Percentiles rank a stretch among this genome's conserved stretches.
These are phyloP conservation scores for Erpornis zantholeuca DNA, from an alignment of 2,113 vertebrate genomes.

Conservation along the genomic window DNA sequence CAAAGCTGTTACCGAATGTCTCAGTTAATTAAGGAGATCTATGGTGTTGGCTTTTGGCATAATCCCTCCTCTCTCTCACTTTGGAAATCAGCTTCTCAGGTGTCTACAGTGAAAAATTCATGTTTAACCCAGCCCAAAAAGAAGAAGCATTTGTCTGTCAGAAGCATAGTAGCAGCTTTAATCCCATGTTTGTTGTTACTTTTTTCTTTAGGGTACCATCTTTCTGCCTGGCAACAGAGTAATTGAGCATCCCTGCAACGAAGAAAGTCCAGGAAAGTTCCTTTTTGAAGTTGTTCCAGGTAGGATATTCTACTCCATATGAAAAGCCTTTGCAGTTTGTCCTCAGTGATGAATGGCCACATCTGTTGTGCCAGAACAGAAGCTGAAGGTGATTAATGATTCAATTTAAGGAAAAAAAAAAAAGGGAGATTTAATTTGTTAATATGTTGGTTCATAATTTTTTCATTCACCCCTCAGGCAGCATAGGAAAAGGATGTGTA, in stretches of 20 bases:
- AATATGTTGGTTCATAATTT: neutral
- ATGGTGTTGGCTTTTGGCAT: neutral
- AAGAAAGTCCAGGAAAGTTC: constrained; percentile 92
- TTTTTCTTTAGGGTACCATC: constrained; percentile 84
- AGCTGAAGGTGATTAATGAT: constrained; percentile 25
- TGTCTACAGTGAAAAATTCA: neutral
- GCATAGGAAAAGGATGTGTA: neutral
- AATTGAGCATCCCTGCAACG: constrained; percentile 88
- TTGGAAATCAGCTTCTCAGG: neutral
- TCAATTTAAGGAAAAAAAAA: neutral
- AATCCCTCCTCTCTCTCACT: neutral
- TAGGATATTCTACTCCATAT: constrained; percentile 64
- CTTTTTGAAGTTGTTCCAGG: constrained; percentile 97
- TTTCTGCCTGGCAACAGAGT: constrained; percentile 94
- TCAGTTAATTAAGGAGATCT: neutral
- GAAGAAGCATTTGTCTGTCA: neutral
- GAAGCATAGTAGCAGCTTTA: neutral
- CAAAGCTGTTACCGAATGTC: neutral
- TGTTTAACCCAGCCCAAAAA: neutral
- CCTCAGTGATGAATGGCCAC: neutral
- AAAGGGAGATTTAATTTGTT: neutral
- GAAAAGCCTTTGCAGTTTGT: neutral
- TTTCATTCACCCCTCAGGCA: neutral
- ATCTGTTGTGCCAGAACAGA: constrained; percentile 9
- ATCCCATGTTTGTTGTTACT: neutral